Evolutionary conservation across 1,140 invertebrate species (phyloP).

Genomic region (Scaptomyza graminum): DNA sequence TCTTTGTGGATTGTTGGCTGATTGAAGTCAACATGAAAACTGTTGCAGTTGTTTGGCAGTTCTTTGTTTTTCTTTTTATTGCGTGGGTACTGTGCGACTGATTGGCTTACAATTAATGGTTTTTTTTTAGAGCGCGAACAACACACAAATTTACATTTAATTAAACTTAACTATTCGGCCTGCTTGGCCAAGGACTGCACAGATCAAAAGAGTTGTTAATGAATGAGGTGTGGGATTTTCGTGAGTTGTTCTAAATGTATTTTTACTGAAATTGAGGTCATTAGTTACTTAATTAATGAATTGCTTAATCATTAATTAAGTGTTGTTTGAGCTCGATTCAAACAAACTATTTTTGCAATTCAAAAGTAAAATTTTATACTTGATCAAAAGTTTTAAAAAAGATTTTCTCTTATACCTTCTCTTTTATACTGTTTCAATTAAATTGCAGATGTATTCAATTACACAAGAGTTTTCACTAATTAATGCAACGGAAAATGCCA

Average conservation of each 20-base stretch:
- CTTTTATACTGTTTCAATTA: background rate
- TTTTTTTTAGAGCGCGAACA: conserved; percentile 7
- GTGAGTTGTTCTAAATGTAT: conserved; percentile 1
- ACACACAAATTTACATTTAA: conserved; percentile 70
- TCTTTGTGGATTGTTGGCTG: conserved; percentile 51
- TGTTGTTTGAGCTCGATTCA: background rate
- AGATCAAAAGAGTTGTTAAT: conserved; percentile 53
- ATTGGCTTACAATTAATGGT: conserved; percentile 64
- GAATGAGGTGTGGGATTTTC: conserved; percentile 39
- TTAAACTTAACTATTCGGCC: conserved; percentile 47
- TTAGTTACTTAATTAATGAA: background rate
- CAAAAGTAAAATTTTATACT: background rate
- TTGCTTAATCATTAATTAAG: conserved; percentile 1
- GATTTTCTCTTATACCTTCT: background rate
- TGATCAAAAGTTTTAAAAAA: background rate
- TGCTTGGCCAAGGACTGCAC: conserved; percentile 36
- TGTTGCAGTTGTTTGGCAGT: conserved; percentile 10
- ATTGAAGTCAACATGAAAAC: conserved; percentile 52
- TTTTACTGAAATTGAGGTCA: background rate
- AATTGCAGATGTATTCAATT: conserved; percentile 35
- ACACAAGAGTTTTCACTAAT: conserved; percentile 50
- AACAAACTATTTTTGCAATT: background rate
- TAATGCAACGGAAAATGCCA: conserved; percentile 44
- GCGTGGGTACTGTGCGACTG: conserved; percentile 55
- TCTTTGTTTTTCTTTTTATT: conserved; percentile 12